Percentiles rank a stretch among this genome's conserved stretches.
Evolutionary conservation across 2,888 invertebrate species (phyloP).

Genomic region (Calameuta idolon): DNA sequence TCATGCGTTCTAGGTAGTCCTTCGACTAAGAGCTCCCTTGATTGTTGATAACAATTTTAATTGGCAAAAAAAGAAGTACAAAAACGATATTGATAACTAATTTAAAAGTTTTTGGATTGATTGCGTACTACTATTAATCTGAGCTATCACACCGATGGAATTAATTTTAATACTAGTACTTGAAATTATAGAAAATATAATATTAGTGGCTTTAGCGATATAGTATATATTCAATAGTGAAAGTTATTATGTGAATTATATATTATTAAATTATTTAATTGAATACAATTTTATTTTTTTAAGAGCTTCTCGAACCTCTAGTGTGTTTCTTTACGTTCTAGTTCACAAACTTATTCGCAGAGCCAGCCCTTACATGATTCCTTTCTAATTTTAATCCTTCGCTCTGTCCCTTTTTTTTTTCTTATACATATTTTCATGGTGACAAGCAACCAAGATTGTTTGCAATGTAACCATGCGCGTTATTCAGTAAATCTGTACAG

Average conservation of each 20-base stretch:
- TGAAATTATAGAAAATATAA: conserved; percentile 29
- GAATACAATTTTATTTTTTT: conserved; percentile 51
- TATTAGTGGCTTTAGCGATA: conserved; percentile 26
- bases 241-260: conserved; percentile 29
- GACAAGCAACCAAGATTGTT: background rate
- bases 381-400: background rate
- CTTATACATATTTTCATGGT: background rate
- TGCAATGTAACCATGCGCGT: background rate
- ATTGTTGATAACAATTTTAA: conserved; percentile 19
- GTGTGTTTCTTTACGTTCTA: conserved; percentile 16
- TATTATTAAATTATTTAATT: conserved; percentile 47
- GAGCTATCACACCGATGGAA: background rate
- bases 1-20: background rate
- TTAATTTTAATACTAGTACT: conserved; percentile 16
- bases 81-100: conserved; percentile 31
- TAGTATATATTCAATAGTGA: conserved; percentile 22
- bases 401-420: background rate
- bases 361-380: background rate
- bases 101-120: background rate
- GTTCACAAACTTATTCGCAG: background rate
- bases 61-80: conserved; percentile 37
- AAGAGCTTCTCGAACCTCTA: conserved; percentile 36
- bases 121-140: conserved; percentile 1
- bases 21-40: background rate
- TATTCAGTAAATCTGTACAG: background rate